Evolutionary conservation across 2,888 invertebrate genomes (phyloP), one percentile per base, ranked within the genome.

Genomic region (Chloromyia formosa): DNA sequence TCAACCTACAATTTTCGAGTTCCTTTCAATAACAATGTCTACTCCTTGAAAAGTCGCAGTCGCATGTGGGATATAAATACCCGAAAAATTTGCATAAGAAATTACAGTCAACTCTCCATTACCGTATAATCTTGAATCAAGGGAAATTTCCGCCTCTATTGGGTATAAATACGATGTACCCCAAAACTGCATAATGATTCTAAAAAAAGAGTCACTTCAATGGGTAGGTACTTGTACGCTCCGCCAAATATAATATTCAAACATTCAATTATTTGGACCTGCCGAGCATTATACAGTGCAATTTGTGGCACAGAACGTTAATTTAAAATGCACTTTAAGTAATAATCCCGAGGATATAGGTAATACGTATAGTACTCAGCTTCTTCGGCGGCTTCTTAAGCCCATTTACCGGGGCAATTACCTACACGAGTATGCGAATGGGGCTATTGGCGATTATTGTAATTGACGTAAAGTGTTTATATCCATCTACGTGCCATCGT

Each of bases 241-340:
- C 61, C 5, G 40, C 12, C 23, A 40, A 16, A 16, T n/a, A 40
- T 20, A 53, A 69, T 69, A 23, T 27, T 20, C 54, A 69, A 23
- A 16, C 35, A 53, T 69, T 54, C 68, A 69, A 53, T 69, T 53
- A 54, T 27, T 27, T 23, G 27, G 23, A 20, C 54, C 27, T 27
- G 5, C 22, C 53, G 18, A 49, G 66, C n/a, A 69, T 40, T 5
- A 40, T 69, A 69, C 49, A 49, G 2, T 76, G 60, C 72, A 74
- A 76, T 76, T 76, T 76, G n/a, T 35, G 56, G 72, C 42, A 62
- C 60, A 74, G 74, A 76, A 74, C 72, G 74, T 76, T 74, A 76
- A 76, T 76, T 76, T 76, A 74, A 76, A 74, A 53, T 74, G 60
- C 76, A 76, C 74, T 73, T 76, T 73, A 54, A 23, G 75, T 74